Evolutionary conservation across 2,113 vertebrate species (phyloP), one percentile per base, ranked within the genome.

Genomic region (Chaetops frenatus): DNA sequence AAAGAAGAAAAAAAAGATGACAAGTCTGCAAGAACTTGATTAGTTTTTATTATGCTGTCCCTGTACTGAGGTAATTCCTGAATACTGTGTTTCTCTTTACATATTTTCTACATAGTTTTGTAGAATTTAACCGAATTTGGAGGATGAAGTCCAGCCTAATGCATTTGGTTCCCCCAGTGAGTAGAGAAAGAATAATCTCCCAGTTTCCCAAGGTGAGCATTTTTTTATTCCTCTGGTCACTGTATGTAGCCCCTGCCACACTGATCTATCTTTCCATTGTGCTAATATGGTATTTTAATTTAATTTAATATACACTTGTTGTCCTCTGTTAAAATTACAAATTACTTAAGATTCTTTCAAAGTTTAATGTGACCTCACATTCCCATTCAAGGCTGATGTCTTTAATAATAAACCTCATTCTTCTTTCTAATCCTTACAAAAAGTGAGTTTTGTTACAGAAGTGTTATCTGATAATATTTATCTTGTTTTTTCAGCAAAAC

Each of bases 131-230:
- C 24, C 90, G 78, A 54, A 66, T 71, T 83, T 81, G n/a, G 76
- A 97, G 71, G 33, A 98, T 98, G 98, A 97, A 92, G 81, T 96
- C 97, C 61, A 96, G 81, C 47, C 94, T 96, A 81, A 96, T 94
- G 88, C 91, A 96, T 51, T 95, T 97, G 64, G 90, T 95, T 27
- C 97, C 98, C 6, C 97, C 98, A 8, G 97, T 99, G 88, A 98
- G 97, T 36, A 98, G 95, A 72, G 98, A 98, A 97, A 98, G 98
- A 61, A 77, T 98, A 93, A 98, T 99, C 85, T 91, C 96, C 64
- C 97, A 95, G 40, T 98, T 99, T 92, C 99, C 99, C 53, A 98
- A 99, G 98, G 99, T 99, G 98, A 93, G 94, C 11, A 62, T 81
- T 88, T 85, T 85, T 76, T 88, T 66, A 70, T 88, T 18, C 4